Evolutionary conservation across 2,797 vertebrate species (phyloP), one percentile per base, ranked within the genome.

Genomic region (Acanthornis magna): DNA sequence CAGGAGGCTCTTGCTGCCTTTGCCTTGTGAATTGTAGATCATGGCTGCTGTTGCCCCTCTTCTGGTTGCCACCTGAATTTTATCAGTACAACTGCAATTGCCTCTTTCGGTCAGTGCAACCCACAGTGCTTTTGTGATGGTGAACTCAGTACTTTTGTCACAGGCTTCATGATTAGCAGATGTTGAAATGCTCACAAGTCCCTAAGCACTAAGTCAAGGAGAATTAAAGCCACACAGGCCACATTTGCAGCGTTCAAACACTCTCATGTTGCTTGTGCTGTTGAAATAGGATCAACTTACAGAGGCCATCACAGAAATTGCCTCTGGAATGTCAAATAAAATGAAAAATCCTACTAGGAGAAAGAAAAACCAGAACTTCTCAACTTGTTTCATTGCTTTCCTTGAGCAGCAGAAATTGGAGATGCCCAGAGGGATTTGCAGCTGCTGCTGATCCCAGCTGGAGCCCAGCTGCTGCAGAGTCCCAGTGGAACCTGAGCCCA

Each of bases 181-280:
- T 48, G 36, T 95, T 40, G 99, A 98, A 81, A 99, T 96, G 8
- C 80, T 92, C 20, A 99, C 96, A 3, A 97, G 27, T 8, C 99
- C 99, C 5, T 21, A 50, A 13, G 96, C 97, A 5, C 61, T 61
- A 13, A 60, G 61, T 67, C 98, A 30, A 2, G 83, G 98, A 16
- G 98, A 98, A 73, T 98, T 95, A 19, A 96, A 84, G 14, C 98
- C 99, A 21, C 96, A 99, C 36, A 97, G 23, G 23, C 98, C 98
- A 15, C 98, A 99, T 42, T 98, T 96, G 10, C 98, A 99, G 3
- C 27, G 50, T 34, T 97, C 97, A 0, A 36, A 89, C 40, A 74
- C 82, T 10, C 95, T 88, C 1, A 85, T 94, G 77, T 97, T 95
- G 91, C 97, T 98, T 45, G 61, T 93, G 32, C 83, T 29, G 75